A percentile compares a stretch with the other conserved stretches of the same genome.
These are phyloP conservation scores for Darevskia mixta DNA, from an alignment of 2,797 vertebrate genomes.

Conservation along the genomic window DNA sequence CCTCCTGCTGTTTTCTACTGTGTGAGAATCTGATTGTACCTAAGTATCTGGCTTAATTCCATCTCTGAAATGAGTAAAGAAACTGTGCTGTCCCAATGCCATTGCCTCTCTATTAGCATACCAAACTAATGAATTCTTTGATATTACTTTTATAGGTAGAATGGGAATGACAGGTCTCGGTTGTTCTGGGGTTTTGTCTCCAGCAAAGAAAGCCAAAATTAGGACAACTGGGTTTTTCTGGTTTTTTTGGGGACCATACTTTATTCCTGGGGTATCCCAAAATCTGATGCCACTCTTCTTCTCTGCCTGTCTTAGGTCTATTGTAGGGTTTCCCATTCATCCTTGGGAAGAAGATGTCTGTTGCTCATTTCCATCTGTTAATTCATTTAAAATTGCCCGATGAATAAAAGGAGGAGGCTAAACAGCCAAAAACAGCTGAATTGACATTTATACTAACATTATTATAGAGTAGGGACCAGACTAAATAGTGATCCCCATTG, in stretches of 20 bases:
- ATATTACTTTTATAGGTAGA: background rate
- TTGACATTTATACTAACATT: background rate
- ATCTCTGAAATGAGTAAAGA: background rate
- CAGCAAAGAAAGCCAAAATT: background rate
- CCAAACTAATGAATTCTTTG: background rate
- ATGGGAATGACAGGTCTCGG: background rate
- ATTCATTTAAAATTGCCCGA: background rate
- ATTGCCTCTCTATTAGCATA: background rate
- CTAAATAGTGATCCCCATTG: background rate
- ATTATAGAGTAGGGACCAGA: background rate
- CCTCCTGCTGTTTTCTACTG: constrained; percentile 18
- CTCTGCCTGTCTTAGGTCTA: background rate
- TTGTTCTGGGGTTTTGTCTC: background rate
- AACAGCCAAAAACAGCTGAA: background rate
- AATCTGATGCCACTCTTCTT: background rate
- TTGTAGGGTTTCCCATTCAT: background rate
- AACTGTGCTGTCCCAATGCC: background rate
- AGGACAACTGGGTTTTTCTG: background rate
- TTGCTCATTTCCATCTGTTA: background rate
- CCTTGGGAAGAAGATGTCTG: background rate
- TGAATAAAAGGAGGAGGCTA: background rate
- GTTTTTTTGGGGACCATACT: background rate
- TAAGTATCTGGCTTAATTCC: constrained; percentile 27
- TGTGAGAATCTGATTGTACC: constrained; percentile 41
- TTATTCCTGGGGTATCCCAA: background rate